Percentiles rank a stretch among this genome's conserved stretches.
phyloP scores from a whole-genome alignment of 2,888 invertebrate species.

The Clanis bilineata region DNA sequence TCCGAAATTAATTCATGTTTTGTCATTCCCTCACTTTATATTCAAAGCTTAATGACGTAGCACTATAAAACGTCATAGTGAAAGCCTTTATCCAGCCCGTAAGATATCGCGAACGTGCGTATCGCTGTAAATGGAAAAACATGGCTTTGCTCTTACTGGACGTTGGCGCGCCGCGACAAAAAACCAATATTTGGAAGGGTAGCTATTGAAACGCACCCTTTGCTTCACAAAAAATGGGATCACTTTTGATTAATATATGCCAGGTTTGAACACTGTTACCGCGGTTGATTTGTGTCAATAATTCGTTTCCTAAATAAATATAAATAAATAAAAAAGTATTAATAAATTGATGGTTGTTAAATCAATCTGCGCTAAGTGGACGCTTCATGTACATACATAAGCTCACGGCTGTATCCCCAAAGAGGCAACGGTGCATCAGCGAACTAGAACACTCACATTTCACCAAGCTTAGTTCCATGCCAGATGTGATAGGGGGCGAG shows the following conservation, averaged over 20 bases:
- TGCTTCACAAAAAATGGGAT: constrained; percentile 68
- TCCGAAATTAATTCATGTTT: constrained; percentile 81
- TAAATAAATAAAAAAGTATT: too few relatives aligned
- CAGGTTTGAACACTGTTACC: constrained; percentile 29
- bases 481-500: too few relatives aligned
- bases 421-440: too few relatives aligned
- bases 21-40: constrained; percentile 81
- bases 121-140: constrained; percentile 73
- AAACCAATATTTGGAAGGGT: constrained; percentile 80
- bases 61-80: constrained; percentile 72
- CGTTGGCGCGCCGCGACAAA: constrained; percentile 61
- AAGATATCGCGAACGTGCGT: constrained; percentile 70
- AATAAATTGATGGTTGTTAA: too few relatives aligned
- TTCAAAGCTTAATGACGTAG: constrained; percentile 75
- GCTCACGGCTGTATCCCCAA: too few relatives aligned
- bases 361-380: too few relatives aligned
- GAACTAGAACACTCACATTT: too few relatives aligned
- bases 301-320: too few relatives aligned
- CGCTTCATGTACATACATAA: too few relatives aligned
- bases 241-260: constrained; percentile 74
- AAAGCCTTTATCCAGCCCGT: constrained; percentile 55
- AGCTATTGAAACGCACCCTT: constrained; percentile 75
- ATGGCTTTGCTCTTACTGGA: constrained; percentile 79
- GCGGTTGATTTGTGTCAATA: background rate
- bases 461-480: too few relatives aligned